These are phyloP conservation scores for Heliconius ismenius DNA, from an alignment of 2,888 invertebrate species.

Conservation along the genomic window DNA sequence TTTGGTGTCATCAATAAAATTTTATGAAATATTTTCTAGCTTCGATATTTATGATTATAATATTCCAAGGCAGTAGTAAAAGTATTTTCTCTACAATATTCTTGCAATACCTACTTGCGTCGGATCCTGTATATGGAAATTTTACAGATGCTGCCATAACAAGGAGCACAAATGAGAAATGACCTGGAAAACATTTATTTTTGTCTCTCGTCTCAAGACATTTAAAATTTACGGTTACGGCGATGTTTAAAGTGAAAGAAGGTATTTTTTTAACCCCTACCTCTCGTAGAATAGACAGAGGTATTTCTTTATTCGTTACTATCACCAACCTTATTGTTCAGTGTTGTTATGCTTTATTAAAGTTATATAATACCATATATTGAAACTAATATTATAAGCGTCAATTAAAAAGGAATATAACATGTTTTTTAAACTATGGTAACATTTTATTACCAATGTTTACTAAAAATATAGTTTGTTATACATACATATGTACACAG, in stretches of 20 bases:
- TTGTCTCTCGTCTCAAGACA: slow-evolving; percentile 27
- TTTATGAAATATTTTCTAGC: not conserved
- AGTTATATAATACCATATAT: not conserved
- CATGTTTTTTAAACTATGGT: not conserved
- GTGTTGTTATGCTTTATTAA: not conserved
- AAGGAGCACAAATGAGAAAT: slow-evolving; percentile 27
- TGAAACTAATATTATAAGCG: not conserved
- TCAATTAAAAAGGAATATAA: not conserved
- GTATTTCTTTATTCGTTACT: not conserved
- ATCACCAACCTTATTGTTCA: not conserved
- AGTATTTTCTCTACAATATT: slow-evolving; percentile 6
- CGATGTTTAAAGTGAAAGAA: slow-evolving; percentile 14
- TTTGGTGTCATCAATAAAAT: not conserved
- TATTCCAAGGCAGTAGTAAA: not conserved
- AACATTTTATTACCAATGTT: not conserved
- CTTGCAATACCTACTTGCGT: slow-evolving; percentile 20
- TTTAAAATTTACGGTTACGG: slow-evolving; percentile 29
- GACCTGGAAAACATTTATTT: slow-evolving; percentile 20
- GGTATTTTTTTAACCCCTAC: not conserved
- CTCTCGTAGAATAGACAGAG: not conserved
- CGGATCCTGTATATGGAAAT: slow-evolving; percentile 27
- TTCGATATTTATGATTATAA: not conserved
- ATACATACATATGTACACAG: not conserved
- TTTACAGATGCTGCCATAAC: slow-evolving; percentile 22
- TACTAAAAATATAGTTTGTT: too few species aligned